These are phyloP conservation scores for Cryptotis parvus DNA, from an alignment of 2,113 vertebrate species.

Conservation along the genomic window DNA sequence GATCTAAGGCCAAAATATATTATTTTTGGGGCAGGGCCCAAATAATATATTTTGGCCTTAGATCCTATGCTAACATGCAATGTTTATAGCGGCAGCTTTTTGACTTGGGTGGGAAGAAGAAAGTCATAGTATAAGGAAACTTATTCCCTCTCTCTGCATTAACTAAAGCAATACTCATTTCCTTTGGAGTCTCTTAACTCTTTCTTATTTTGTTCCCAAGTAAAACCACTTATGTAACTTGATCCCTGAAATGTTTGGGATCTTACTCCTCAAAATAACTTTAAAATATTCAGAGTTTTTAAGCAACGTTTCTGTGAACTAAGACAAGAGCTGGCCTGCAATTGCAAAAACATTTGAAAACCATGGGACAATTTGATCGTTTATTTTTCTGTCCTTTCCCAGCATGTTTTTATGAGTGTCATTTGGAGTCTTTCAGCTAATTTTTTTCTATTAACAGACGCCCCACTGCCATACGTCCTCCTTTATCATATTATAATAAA, in stretches of 20 bases:
- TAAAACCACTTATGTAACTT: background rate
- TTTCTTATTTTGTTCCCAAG: conserved; percentile 5
- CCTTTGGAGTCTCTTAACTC: background rate
- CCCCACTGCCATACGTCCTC: background rate
- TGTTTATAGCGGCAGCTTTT: background rate
- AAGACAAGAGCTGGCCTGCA: too few species aligned
- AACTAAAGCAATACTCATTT: background rate
- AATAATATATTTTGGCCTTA: too few species aligned
- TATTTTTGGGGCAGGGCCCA: too few species aligned
- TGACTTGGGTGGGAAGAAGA: background rate
- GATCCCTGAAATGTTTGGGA: conserved; percentile 20
- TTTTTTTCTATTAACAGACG: conserved; percentile 21
- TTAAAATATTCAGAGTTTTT: background rate
- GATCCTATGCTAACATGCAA: conserved; percentile 3
- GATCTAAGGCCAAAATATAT: too few species aligned
- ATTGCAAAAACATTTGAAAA: too few species aligned
- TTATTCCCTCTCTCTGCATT: background rate
- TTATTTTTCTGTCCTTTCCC: background rate
- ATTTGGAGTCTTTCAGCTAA: conserved; percentile 40
- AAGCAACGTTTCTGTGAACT: too few species aligned
- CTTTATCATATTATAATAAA: conserved; percentile 54
- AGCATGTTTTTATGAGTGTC: conserved; percentile 9
- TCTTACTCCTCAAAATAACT: conserved; percentile 19
- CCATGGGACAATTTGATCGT: background rate
- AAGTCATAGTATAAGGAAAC: conserved; percentile 29